These are phyloP conservation scores for Microhierax caerulescens DNA, from an alignment of 2,797 vertebrate genomes.

Conservation along the genomic window DNA sequence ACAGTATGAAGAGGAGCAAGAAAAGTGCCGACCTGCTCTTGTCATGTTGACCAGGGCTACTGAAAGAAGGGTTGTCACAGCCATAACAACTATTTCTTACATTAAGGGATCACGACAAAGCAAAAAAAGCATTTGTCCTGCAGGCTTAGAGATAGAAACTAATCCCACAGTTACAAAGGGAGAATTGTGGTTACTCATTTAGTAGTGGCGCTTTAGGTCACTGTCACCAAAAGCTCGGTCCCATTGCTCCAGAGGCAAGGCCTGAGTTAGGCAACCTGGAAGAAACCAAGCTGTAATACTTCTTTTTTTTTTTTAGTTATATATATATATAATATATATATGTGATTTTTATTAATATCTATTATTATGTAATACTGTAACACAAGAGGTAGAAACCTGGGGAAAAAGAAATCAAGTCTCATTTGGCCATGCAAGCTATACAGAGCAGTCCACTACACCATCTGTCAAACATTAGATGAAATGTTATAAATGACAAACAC, in stretches of 20 bases:
- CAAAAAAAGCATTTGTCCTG: neutral
- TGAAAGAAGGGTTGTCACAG: neutral
- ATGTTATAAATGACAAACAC: neutral
- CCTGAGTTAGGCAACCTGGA: neutral
- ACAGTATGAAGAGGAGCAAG: neutral
- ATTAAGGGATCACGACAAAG: neutral
- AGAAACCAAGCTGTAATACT: neutral
- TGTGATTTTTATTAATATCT: too few relatives aligned
- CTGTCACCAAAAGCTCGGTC: neutral
- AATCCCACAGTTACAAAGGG: neutral
- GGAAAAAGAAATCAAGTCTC: neutral
- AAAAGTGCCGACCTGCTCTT: neutral
- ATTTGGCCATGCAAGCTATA: neutral
- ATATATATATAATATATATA: too few relatives aligned
- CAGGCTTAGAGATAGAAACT: neutral
- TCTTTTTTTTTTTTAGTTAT: too few relatives aligned
- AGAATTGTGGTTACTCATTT: neutral
- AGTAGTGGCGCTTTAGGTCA: neutral
- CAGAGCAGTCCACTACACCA: neutral
- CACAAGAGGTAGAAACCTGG: neutral
- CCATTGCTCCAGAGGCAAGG: neutral
- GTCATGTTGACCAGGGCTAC: neutral
- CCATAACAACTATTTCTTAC: neutral
- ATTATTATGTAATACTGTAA: too few relatives aligned
- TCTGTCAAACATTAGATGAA: neutral